Base-by-base conservation (phyloP, 2,113 vertebrate genomes). In the Larimichthys polyactis region DNA sequence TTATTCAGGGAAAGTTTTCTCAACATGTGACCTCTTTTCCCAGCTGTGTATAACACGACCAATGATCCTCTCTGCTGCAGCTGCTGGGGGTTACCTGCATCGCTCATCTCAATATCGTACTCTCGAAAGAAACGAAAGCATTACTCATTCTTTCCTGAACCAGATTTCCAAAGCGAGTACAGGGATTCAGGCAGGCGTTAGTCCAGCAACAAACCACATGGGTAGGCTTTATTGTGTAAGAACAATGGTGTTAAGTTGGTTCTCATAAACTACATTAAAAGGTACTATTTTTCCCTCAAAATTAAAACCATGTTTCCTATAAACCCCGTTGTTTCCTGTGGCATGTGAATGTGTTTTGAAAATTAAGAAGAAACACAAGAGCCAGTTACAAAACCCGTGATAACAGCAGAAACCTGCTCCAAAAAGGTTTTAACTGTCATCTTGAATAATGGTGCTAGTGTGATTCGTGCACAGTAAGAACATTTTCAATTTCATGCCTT, bases 301-400 rank as follows among this genome's bases (percentile, higher is more conserved):
- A 92, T 92, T 54, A 91, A 82, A 48, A 90, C 84, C 88, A 91
- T 48, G 63, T 90, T 91, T 91, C 83, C 52, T 70, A 62, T 91
- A 87, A 92, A 90, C 40, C 55, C 71, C 10, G 14, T 22, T 76
- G 76, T 74, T 87, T 91, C 86, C 87, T 91, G 70, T 74, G 66
- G 70, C 73, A 69, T 82, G 81, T 59, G 44, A 63, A 85, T 65
- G 75, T 59, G 71, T 79, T 86, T 67, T 75, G 54, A 79, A 67
- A 82, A 71, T 49, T 54, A 58, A 60, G 64, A 73, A 43, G 24
- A 16, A 55, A 71, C 4, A 69, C 69, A 49, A 63, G 63, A 66
- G 68, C 27, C 62, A 54, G 51, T 70, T 49, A 67, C 65, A 52
- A 36, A 36, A 20, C 7, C 22, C 40, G 48, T 55, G 72, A 81